Evolutionary conservation across 2,113 vertebrate species (phyloP), one percentile per base, ranked within the genome.

Genomic region (Gopherus evgoodei): DNA sequence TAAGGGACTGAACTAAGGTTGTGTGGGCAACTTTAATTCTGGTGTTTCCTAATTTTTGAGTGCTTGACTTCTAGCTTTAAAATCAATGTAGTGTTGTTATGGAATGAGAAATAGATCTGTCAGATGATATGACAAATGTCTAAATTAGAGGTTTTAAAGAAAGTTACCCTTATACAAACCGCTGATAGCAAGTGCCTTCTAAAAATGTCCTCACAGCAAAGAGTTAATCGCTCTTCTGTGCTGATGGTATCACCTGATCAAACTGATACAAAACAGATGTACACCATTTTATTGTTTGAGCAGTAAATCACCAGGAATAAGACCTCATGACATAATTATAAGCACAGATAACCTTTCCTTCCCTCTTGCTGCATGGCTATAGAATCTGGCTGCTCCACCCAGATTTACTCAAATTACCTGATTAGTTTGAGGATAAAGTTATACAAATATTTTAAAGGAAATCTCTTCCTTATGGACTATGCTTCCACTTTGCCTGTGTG

Each of bases 91-190:
- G 2, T 59, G 50, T 21, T 56, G 31, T 57, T 91, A 87, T 88
- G 8, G 25, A 56, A 38, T 56, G 42, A 42, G 53, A 29, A 83
- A 83, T 29, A n/a, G 12, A 44, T 24, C 22, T 75, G 72, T 75
- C 72, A 83, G 25, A 47, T 4, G 54, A n/a, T 54, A 38, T n/a
- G 29, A 5, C 2, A 93, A 79, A 29, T 25, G 3, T 57, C 42
- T 69, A 65, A 83, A 12, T 35, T 35, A 59, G 87, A 19, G 19
- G 2, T 90, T 93, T 90, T 27, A 54, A 93, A 95, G n/a, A 47
- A 84, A 89, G 91, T 24, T 0, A 17, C 5, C 76, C 90, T 86
- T 79, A 82, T 27, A 75, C 14, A 72, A 89, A 81, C 17, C 31
- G 19, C 5, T 79, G 57, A 16, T 78, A 89, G 35, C 5, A 95